These are phyloP conservation scores for Platycnemis pennipes DNA, from an alignment of 2,888 invertebrate genomes.

Conservation along the genomic window DNA sequence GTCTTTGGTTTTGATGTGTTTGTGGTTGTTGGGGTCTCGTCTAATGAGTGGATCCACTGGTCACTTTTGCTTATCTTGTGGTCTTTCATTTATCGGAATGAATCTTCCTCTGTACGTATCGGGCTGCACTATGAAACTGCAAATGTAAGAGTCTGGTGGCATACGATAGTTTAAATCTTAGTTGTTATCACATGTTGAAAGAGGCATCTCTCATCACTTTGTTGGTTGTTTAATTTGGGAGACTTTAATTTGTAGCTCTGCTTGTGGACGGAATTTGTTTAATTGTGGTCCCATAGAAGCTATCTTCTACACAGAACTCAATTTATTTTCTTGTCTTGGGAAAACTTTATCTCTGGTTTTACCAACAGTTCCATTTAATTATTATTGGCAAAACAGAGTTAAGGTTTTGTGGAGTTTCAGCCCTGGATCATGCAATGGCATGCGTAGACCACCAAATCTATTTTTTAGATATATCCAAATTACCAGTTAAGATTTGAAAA, in stretches of 20 bases:
- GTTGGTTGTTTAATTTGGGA: not conserved
- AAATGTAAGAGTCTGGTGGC: not conserved
- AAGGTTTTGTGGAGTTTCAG: not conserved
- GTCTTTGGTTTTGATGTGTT: constrained; percentile 51
- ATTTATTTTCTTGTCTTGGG: not conserved
- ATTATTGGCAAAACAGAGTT: not conserved
- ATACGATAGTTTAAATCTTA: not conserved
- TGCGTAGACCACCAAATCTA: not conserved
- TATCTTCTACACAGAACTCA: no score
- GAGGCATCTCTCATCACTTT: not conserved
- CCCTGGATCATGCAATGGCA: not conserved
- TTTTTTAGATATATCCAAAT: not conserved
- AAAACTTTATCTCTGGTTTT: not conserved
- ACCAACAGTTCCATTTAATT: not conserved
- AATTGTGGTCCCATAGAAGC: not conserved
- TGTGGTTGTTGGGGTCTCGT: constrained; percentile 36
- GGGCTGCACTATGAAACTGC: not conserved
- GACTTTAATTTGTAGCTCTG: not conserved
- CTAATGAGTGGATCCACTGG: constrained; percentile 2
- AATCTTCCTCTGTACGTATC: not conserved
- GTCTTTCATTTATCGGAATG: constrained; percentile 22
- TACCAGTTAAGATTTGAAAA: not conserved
- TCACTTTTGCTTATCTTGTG: constrained; percentile 37
- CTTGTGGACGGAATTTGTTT: not conserved
- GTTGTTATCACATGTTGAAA: constrained; percentile 13